Evolutionary conservation across 2,113 vertebrate species (phyloP).

Genomic region (Notarius lentiginosus): DNA sequence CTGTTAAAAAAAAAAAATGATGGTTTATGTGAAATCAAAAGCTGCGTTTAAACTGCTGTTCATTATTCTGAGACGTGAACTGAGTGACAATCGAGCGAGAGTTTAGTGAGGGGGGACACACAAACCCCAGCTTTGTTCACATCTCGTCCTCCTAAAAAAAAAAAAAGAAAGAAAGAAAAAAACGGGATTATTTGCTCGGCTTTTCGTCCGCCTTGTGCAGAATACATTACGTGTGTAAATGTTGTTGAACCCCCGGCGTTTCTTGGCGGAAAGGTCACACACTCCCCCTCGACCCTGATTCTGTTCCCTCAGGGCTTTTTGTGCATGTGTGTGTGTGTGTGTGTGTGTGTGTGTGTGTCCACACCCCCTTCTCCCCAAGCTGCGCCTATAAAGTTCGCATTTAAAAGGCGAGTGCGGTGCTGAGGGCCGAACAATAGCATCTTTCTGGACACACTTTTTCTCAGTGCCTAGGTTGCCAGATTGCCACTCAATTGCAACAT

Average conservation of each 20-base stretch:
- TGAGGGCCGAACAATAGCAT: constrained; percentile 76
- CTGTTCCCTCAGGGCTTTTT: constrained; percentile 77
- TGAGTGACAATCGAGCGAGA: constrained; percentile 57
- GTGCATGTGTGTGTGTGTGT: constrained; percentile 50
- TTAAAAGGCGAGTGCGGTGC: constrained; percentile 79
- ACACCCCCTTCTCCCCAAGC: constrained; percentile 53
- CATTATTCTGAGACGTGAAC: constrained; percentile 56
- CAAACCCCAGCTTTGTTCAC: constrained; percentile 69
- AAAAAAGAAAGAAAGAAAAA: constrained; percentile 40
- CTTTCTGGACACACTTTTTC: constrained; percentile 82
- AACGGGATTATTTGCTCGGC: constrained; percentile 70
- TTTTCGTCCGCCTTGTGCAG: constrained; percentile 74
- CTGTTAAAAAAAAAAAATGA: constrained; percentile 26
- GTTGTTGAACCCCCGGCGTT: constrained; percentile 77
- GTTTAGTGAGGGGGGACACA: constrained; percentile 59
- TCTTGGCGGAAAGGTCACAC: constrained; percentile 79
- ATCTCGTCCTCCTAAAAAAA: constrained; percentile 41
- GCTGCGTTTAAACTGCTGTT: constrained; percentile 48
- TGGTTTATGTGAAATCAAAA: constrained; percentile 50
- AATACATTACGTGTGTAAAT: constrained; percentile 84
- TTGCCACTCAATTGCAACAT: constrained; percentile 10
- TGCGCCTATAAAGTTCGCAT: constrained; percentile 82
- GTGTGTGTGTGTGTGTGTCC: constrained; percentile 25
- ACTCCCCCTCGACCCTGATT: constrained; percentile 80
- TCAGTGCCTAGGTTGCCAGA: constrained; percentile 64